Evolutionary conservation across 2,797 vertebrate species (phyloP).

Genomic region (Protonibea diacanthus): DNA sequence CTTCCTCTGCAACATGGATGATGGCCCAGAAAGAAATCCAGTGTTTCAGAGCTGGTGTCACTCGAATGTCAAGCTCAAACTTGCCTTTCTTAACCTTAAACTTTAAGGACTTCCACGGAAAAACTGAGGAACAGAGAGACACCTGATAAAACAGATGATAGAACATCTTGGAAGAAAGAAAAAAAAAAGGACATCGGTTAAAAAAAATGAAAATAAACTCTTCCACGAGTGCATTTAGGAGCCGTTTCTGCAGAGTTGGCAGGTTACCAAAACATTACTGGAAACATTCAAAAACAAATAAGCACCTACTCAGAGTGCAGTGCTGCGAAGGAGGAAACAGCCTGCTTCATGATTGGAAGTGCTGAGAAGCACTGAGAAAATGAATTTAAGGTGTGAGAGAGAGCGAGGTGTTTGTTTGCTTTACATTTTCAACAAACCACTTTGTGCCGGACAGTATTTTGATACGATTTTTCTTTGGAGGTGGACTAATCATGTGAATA

Average conservation of each 20-base stretch:
- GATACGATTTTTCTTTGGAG: conserved; percentile 29
- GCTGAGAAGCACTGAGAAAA: conserved; percentile 38
- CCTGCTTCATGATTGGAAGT: conserved; percentile 36
- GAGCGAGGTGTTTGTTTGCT: conserved; percentile 26
- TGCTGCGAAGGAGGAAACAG: conserved; percentile 35
- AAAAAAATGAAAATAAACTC: conserved; percentile 5
- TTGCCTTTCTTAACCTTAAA: neutral
- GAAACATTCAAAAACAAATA: conserved; percentile 75
- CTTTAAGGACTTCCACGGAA: conserved; percentile 34
- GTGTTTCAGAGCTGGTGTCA: conserved; percentile 35
- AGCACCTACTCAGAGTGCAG: conserved; percentile 53
- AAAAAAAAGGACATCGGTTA: conserved; percentile 34
- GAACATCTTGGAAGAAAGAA: conserved; percentile 42
- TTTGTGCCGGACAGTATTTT: conserved; percentile 39
- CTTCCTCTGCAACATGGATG: conserved; percentile 51
- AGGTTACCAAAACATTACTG: conserved; percentile 70
- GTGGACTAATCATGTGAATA: conserved; percentile 6
- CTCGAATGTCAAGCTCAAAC: conserved; percentile 34
- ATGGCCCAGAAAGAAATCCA: conserved; percentile 56
- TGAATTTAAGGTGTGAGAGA: conserved; percentile 28
- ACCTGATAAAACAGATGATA: conserved; percentile 58
- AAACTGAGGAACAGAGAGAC: conserved; percentile 39
- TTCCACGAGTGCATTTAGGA: conserved; percentile 49
- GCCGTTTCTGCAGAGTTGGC: conserved; percentile 66
- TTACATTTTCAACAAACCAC: conserved; percentile 27